Base-by-base conservation (phyloP, 2,113 vertebrate genomes). In the Forbesichthys papilliferus region DNA sequence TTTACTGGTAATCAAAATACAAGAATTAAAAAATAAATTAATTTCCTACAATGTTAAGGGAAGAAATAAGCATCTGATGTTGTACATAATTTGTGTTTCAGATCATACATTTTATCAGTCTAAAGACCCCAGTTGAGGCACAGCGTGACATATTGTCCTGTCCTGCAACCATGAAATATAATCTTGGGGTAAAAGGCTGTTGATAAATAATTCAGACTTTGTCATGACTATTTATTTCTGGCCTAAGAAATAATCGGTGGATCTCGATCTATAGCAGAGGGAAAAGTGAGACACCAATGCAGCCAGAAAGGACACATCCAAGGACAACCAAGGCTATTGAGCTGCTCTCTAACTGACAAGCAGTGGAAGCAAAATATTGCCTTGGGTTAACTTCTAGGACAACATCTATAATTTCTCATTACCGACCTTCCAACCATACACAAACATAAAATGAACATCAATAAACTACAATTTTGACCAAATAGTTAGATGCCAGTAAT, bases 141-240 rank as follows among this genome's bases (percentile, higher is more conserved):
- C 79, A 80, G 78, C 75, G 82, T 83, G 85, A 89, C 79, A 75
- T 51, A 61, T 12, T 36, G 68, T 76, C 74, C 75, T 75, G 63
- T 67, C 48, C 53, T 73, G 74, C 72, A 64, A 64, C 67, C 64
- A 57, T 74, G 86, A 83, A 92, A 92, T 73, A 64, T 70, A 85
- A 91, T 80, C 84, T 85, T 75, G 67, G 68, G 73, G 77, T 83
- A 88, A 90, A 88, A 86, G 79, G 75, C 59, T 64, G 58, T 5
- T 42, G 62, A 91, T 92, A 69, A 93, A 93, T 93, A 85, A 93
- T 93, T 91, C 72, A 92, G 75, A 69, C 64, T 72, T 87, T 84
- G 80, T 75, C 87, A 79, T 80, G 84, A 84, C 76, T 77, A 83
- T 84, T 86, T 86, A 89, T 90, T 89, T 85, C 67, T 74, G 76